phyloP scores from a whole-genome alignment of 2,888 invertebrate genomes.

The Zhengitettix transpicula region DNA sequence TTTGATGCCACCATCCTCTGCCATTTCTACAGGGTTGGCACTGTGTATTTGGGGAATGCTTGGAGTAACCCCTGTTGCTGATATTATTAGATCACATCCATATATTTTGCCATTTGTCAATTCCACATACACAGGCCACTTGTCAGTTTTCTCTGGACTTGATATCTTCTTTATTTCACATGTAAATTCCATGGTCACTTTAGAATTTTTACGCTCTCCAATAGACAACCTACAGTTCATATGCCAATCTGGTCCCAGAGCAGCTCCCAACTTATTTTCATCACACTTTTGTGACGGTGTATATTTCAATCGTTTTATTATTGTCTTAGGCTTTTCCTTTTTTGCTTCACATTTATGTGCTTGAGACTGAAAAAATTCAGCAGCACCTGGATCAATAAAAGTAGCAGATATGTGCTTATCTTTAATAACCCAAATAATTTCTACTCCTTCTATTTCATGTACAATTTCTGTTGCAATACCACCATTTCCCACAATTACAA shows the following conservation, averaged over 20 bases:
- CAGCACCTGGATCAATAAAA: slow-evolving; percentile 91
- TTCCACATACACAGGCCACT: slow-evolving; percentile 52
- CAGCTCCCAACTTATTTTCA: slow-evolving; percentile 50
- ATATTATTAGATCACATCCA: slow-evolving; percentile 80
- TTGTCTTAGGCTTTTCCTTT: slow-evolving; percentile 9
- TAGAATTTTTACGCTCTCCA: slow-evolving; percentile 18
- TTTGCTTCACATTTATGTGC: slow-evolving; percentile 20
- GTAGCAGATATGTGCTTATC: slow-evolving; percentile 84
- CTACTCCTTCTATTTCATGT: slow-evolving; percentile 66
- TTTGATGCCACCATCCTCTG: slow-evolving; percentile 62
- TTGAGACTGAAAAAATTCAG: slow-evolving; percentile 66
- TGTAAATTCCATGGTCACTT: slow-evolving; percentile 27
- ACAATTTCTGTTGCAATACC: slow-evolving; percentile 96
- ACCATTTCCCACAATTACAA: slow-evolving; percentile 88
- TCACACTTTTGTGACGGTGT: slow-evolving; percentile 32
- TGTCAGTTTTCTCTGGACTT: slow-evolving; percentile 21
- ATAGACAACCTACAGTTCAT: slow-evolving; percentile 44
- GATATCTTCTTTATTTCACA: slow-evolving; percentile 22
- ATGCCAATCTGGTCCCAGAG: slow-evolving; percentile 96
- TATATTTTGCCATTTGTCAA: slow-evolving; percentile 55
- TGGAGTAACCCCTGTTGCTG: slow-evolving; percentile 85
- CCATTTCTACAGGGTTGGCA: slow-evolving; percentile 25
- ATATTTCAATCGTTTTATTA: slow-evolving; percentile 48
- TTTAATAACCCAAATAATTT: slow-evolving; percentile 86
- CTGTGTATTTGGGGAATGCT: slow-evolving; percentile 37